phyloP scores from a whole-genome alignment of 2,113 vertebrate species.

The Alectura lathami region DNA sequence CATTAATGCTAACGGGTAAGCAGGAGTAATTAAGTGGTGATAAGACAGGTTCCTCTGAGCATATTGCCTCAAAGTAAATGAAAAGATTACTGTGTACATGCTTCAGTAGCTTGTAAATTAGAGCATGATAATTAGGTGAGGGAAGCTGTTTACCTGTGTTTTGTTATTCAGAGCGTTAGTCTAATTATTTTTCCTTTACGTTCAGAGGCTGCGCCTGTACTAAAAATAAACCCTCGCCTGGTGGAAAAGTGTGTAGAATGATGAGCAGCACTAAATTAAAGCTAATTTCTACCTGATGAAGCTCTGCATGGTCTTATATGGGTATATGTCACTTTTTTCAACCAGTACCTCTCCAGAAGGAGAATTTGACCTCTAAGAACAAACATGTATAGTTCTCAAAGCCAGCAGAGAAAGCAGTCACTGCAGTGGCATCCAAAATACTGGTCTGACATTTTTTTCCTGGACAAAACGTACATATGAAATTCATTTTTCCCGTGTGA shows the following conservation, averaged over 20 bases:
- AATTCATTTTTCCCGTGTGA: neutral
- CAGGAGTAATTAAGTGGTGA: slow-evolving; percentile 67
- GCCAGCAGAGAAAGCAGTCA: neutral
- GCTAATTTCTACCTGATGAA: neutral
- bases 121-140: slow-evolving; percentile 33
- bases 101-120: slow-evolving; percentile 56
- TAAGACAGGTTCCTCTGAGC: slow-evolving; percentile 54
- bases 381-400: neutral
- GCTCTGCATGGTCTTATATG: neutral
- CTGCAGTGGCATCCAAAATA: neutral
- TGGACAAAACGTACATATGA: neutral
- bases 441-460: neutral
- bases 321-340: neutral
- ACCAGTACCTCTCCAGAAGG: neutral
- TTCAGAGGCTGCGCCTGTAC: neutral
- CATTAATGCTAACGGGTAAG: slow-evolving; percentile 52
- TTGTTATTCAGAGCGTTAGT: neutral
- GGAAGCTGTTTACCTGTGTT: slow-evolving; percentile 36
- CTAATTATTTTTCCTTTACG: neutral
- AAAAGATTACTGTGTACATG: slow-evolving; percentile 29
- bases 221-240: neutral
- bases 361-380: neutral
- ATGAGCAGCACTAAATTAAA: neutral
- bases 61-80: slow-evolving; percentile 48
- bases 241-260: neutral